Conservation (phyloP, 2,797 vertebrate species). For the Lacerta viridis region DNA sequence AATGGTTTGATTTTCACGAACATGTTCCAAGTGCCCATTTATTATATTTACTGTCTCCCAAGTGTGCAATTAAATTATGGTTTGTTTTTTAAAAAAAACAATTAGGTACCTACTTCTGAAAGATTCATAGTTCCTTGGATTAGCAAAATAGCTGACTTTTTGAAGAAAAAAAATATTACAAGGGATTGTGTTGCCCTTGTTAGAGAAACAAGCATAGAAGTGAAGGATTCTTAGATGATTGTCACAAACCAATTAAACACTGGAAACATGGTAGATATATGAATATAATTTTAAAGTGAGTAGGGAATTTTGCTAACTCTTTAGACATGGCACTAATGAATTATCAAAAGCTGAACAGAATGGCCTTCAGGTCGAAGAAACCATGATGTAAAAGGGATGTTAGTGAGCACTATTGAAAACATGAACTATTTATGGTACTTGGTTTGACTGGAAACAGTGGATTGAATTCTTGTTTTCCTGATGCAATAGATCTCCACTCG, state of each 20-base stretch:
- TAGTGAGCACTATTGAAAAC: neutral
- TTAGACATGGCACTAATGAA: conserved; percentile 10
- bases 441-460: neutral
- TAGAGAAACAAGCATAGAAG: neutral
- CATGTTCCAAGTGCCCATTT: conserved; percentile 27
- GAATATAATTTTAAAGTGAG: neutral
- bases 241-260: neutral
- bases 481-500: neutral
- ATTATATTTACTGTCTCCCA: conserved; percentile 52
- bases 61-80: conserved; percentile 51
- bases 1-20: conserved; percentile 3
- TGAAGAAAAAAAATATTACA: neutral
- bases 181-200: conserved; percentile 1
- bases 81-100: conserved; percentile 27
- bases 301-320: neutral
- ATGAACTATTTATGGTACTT: too few relatives aligned
- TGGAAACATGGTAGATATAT: neutral
- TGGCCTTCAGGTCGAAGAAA: neutral
- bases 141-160: neutral
- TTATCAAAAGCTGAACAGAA: conserved; percentile 1
- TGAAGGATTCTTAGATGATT: neutral
- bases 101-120: conserved; percentile 30
- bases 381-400: neutral
- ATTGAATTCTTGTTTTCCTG: neutral
- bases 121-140: neutral